These are phyloP conservation scores for Adelphocoris suturalis DNA, from an alignment of 2,888 invertebrate species.

Conservation along the genomic window DNA sequence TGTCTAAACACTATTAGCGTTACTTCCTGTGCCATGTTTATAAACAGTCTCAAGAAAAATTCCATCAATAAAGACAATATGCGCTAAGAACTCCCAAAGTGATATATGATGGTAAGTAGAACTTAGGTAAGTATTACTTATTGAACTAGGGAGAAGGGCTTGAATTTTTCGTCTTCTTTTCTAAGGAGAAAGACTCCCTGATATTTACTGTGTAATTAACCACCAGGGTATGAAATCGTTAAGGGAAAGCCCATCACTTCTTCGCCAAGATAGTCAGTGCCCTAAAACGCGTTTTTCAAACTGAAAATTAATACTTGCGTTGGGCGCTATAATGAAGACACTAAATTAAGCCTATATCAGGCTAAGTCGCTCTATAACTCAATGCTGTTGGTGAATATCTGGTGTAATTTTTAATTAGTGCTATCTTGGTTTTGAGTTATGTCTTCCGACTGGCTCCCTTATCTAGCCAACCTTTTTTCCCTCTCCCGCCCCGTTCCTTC, in stretches of 20 bases:
- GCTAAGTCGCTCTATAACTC: constrained; percentile 74
- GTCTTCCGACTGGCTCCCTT: constrained; percentile 75
- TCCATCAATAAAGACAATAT: too few relatives aligned
- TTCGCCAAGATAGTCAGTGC: constrained; percentile 71
- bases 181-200: constrained; percentile 40
- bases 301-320: constrained; percentile 73
- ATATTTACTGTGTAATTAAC: constrained; percentile 69
- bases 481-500: constrained; percentile 64
- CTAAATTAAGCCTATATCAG: constrained; percentile 75
- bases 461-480: constrained; percentile 74
- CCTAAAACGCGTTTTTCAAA: constrained; percentile 72
- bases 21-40: too few relatives aligned
- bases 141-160: constrained; percentile 23
- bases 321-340: constrained; percentile 74
- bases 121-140: not conserved
- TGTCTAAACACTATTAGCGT: too few relatives aligned
- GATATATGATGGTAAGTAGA: too few relatives aligned
- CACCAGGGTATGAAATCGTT: constrained; percentile 66
- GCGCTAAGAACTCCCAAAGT: too few relatives aligned
- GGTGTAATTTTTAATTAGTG: constrained; percentile 76
- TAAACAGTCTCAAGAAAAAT: too few relatives aligned
- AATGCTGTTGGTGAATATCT: constrained; percentile 75
- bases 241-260: constrained; percentile 71
- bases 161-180: constrained; percentile 49
- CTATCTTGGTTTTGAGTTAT: constrained; percentile 75